Base-by-base conservation (phyloP, 2,797 vertebrate species). In the Bradypodion ventrale region DNA sequence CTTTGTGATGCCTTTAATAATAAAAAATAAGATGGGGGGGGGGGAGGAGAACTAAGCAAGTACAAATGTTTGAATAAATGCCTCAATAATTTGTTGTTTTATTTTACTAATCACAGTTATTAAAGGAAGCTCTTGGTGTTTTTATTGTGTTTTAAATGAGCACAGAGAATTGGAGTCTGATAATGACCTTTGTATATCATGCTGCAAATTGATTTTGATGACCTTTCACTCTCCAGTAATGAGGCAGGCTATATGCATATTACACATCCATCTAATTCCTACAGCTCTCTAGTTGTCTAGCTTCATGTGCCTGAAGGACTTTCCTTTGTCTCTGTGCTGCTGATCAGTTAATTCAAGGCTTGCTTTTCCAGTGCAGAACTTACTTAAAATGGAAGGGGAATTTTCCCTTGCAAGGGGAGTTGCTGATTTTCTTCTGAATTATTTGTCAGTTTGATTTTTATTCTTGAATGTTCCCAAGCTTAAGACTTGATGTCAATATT, bases 201-300 rank as follows among this genome's bases (percentile, higher is more conserved):
- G 84, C 92, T 88, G 93, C 89, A 96, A 96, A 96, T 96, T 95
- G 95, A 96, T 96, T 96, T 95, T 95, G 92, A 95, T 94, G 95
- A 96, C 95, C 95, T 96, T 96, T 95, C 88, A 87, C 93, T 94
- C 89, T 91, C 65, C 74, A 27, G 90, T 96, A 96, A 96, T 95
- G 94, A 95, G 91, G 86, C 89, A 85, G 87, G 84, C 94, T 94
- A 73, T 85, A 81, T 66, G 75, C 74, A 87, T 91, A 92, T 93
- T 90, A 75, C 52, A 37, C 73, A 76, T 37, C 78, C 88, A 83
- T 93, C 92, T 90, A 86, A n/a, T 87, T 86, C 69, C 80, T 62
- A 46, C 72, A 8, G 5, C 79, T 29, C 32, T 75, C 86, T 70
- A 9, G 80, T 59, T 81, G 56, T 52, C 62, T 75, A 19, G 80